Evolutionary conservation across 2,888 invertebrate genomes (phyloP), one percentile per base, ranked within the genome.

Genomic region (Ennomos fuscantarius): DNA sequence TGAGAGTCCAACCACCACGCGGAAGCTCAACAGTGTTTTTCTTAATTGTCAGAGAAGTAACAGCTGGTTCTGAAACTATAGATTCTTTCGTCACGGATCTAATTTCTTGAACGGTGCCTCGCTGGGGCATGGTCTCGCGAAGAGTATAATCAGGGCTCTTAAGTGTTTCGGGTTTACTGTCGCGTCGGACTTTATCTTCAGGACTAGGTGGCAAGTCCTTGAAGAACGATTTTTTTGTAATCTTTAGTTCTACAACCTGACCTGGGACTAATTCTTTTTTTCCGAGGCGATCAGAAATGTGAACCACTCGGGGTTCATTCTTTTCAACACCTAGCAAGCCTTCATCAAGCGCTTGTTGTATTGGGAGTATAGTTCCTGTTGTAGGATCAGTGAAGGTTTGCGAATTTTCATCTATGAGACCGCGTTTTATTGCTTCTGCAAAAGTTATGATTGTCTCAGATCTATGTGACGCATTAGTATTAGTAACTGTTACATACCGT

Each of bases 11-110:
- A 3, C 98, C 97, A 57, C 96, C 96, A 10, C 94, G 93, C 0
- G 98, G 98, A 33, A 98, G 82, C 74, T 97, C 97, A 69, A 96
- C 94, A 0, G 95, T 94, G 75, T 95, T 95, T 74, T 94, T 94
- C 73, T 95, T 95, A 36, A 92, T 89, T n/a, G 86, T 87, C 60
- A 90, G 66, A 31, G 92, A 90, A 13, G 89, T 87, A 9, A 93
- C 93, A 1, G 90, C 83, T 39, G 91, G 91, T 69, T 93, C 93
- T 53, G 93, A 73, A 81, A 70, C 84, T 69, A 70, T 78, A 63
- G 75, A 89, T 78, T 85, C 84, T 43, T 88, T 83, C 3, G 92
- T 89, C 0, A 90, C 79, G 13, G 91, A 90, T 62, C 84, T 90
- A 45, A 82, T 77, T 72, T 87, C 83, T 56, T 82, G 77, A 31